Evolutionary conservation across 2,888 invertebrate genomes (phyloP).

Genomic region (Euspilapteryx auroguttella): DNA sequence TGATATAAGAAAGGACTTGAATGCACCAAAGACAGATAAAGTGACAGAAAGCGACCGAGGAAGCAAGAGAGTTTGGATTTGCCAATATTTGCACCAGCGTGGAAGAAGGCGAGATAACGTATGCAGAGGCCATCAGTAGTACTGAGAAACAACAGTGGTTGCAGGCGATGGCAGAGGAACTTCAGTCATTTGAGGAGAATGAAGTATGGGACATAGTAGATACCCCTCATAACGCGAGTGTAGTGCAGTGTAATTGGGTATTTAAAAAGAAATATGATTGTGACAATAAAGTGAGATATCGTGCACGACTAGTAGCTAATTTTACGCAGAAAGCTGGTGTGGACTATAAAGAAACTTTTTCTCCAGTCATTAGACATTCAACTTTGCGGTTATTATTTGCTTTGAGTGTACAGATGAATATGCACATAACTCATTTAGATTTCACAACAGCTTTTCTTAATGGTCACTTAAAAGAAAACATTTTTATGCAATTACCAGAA

Average conservation of each 20-base stretch:
- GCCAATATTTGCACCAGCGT: slow-evolving; percentile 4
- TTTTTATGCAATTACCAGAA: slow-evolving; percentile 3
- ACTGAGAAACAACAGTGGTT: slow-evolving; percentile 8
- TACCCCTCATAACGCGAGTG: slow-evolving; percentile 4
- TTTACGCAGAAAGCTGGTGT: slow-evolving; percentile 4
- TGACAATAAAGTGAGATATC: slow-evolving; percentile 3
- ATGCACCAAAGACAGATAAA: neutral
- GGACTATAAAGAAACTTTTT: slow-evolving; percentile 2
- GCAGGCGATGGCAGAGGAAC: slow-evolving; percentile 8
- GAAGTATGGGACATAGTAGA: slow-evolving; percentile 7
- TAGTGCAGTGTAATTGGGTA: slow-evolving; percentile 4
- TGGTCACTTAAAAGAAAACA: slow-evolving; percentile 1
- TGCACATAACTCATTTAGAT: slow-evolving; percentile 2
- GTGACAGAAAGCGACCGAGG: slow-evolving; percentile 1
- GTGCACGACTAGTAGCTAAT: slow-evolving; percentile 3
- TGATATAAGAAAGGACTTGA: neutral
- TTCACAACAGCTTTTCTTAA: slow-evolving; percentile 2
- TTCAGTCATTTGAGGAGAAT: slow-evolving; percentile 9
- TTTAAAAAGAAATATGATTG: slow-evolving; percentile 3
- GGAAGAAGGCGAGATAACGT: slow-evolving; percentile 2
- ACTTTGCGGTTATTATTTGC: slow-evolving; percentile 3
- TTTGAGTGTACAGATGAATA: slow-evolving; percentile 1
- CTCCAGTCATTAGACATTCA: slow-evolving; percentile 2
- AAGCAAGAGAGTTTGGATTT: slow-evolving; percentile 6
- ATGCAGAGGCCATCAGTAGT: slow-evolving; percentile 7